Base-by-base conservation (phyloP, 2,888 invertebrate genomes). In the Octonoba sinensis region DNA sequence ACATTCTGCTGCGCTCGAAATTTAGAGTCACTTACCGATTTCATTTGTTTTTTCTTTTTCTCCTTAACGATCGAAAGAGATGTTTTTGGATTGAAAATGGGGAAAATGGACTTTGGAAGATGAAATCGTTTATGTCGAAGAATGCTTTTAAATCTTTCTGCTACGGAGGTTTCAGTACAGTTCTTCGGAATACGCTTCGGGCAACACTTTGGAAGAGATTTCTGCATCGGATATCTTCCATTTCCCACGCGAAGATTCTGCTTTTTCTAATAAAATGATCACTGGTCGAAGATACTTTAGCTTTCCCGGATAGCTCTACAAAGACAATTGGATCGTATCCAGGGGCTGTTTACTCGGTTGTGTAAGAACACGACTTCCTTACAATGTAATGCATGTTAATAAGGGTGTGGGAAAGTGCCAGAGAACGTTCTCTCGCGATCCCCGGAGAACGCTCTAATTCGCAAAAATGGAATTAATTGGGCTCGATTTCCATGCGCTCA, bases 381-480 rank as follows among this genome's bases (percentile, higher is more conserved):
- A 36, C 36, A 36, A 36, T 1, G 36, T 36, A 36, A 36, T 36
- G 36, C 36, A 36, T 36, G 36, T 18, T 57, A 57, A 54, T 46
- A 66, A 72, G 59, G 66, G 78, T 79, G 78, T 79, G 78, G 78
- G 78, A 79, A 79, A 72, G 67, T 67, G 57, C 54, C 51, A 67
- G 59, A 51, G 36, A 20, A 20, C 51, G 49, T 66, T 79, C 78
- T 79, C 78, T 79, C 78, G 66, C 54, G 59, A 65, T 51, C 51
- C 36, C 22, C 62, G 72, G 57, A 18, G 72, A 59, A 59, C 47
- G 78, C 54, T 79, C 72, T 79, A 79, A 67, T 72, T 73, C 44
- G 62, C n/a, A 62, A 62, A 62, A 36, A 36, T 36, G 36, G 36
- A 36, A 36, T 36, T 36, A 36, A 36, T 36, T 36, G 36, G 36